A percentile compares a stretch with the other conserved stretches of the same genome.
Conservation (phyloP, 2,113 vertebrate genomes). For the Pangasianodon hypophthalmus region DNA sequence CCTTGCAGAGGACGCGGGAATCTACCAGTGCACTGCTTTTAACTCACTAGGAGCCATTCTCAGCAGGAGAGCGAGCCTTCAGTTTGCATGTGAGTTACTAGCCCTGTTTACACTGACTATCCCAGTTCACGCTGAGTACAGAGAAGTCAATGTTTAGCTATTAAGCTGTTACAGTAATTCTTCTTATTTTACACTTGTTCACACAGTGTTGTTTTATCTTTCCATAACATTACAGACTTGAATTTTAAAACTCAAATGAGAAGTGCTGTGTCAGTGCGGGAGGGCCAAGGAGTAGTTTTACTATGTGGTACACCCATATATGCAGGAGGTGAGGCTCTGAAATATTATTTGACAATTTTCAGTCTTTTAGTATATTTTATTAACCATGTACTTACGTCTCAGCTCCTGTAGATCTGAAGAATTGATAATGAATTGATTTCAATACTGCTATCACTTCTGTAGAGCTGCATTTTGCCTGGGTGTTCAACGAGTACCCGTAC, state of each 20-base stretch:
- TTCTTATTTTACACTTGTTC: neutral
- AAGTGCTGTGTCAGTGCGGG: slow-evolving; percentile 88
- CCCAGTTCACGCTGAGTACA: neutral
- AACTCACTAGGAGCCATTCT: slow-evolving; percentile 89
- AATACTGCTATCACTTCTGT: slow-evolving; percentile 34
- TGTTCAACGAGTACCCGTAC: slow-evolving; percentile 89
- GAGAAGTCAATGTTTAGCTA: neutral
- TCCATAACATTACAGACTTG: slow-evolving; percentile 72
- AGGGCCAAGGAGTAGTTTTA: slow-evolving; percentile 92
- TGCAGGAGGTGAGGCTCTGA: slow-evolving; percentile 80
- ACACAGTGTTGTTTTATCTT: neutral
- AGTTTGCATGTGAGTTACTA: slow-evolving; percentile 94
- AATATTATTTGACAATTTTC: slow-evolving; percentile 12
- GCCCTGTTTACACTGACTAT: neutral
- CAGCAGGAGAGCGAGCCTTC: slow-evolving; percentile 88
- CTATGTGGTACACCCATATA: slow-evolving; percentile 89
- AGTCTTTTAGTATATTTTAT: neutral
- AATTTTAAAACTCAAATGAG: slow-evolving; percentile 86
- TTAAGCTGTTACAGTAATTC: neutral
- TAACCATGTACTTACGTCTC: neutral
- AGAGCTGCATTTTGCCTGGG: slow-evolving; percentile 88
- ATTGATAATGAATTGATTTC: neutral
- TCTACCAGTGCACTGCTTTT: slow-evolving; percentile 93
- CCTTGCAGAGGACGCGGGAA: slow-evolving; percentile 84
- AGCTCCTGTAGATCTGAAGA: neutral